Conservation (phyloP, 2,888 invertebrate genomes). For the Lissocephala sabroskyi region DNA sequence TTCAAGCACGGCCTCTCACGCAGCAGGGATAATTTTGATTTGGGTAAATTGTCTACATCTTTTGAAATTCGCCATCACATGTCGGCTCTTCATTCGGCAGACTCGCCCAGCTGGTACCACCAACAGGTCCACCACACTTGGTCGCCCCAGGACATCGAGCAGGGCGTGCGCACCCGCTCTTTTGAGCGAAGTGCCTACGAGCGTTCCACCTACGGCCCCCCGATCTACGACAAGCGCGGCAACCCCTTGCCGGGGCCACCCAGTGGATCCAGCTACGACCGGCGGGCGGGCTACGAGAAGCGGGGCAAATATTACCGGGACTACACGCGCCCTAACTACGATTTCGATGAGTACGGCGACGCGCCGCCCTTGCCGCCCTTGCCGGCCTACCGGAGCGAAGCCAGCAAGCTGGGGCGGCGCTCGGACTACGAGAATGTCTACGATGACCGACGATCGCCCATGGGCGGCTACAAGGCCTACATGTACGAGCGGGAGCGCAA, state of each 20-base stretch:
- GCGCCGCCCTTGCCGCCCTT: slow-evolving; percentile 32
- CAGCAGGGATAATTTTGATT: slow-evolving; percentile 71
- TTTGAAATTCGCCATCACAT: too few relatives aligned
- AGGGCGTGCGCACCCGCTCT: slow-evolving; percentile 63
- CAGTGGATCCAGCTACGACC: slow-evolving; percentile 52
- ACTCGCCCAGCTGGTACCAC: slow-evolving; percentile 71
- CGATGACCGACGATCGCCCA: slow-evolving; percentile 62
- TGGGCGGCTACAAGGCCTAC: slow-evolving; percentile 64
- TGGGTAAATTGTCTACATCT: slow-evolving; percentile 65
- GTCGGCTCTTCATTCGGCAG: slow-evolving; percentile 30
- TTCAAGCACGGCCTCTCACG: slow-evolving; percentile 68
- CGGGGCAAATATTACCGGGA: slow-evolving; percentile 67
- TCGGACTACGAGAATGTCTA: slow-evolving; percentile 70
- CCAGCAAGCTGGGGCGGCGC: slow-evolving; percentile 37
- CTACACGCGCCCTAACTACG: slow-evolving; percentile 70
- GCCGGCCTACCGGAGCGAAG: slow-evolving; percentile 22
- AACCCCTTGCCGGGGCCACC: slow-evolving; percentile 45
- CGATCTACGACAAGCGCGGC: slow-evolving; percentile 71
- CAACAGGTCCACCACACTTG: slow-evolving; percentile 68
- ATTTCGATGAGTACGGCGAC: slow-evolving; percentile 60
- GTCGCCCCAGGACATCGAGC: slow-evolving; percentile 72
- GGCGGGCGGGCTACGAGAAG: slow-evolving; percentile 66
- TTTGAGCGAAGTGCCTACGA: slow-evolving; percentile 72
- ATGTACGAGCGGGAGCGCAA: slow-evolving; percentile 71
- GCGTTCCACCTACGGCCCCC: slow-evolving; percentile 71